phyloP scores from a whole-genome alignment of 2,113 vertebrate species.

The Otis tarda region DNA sequence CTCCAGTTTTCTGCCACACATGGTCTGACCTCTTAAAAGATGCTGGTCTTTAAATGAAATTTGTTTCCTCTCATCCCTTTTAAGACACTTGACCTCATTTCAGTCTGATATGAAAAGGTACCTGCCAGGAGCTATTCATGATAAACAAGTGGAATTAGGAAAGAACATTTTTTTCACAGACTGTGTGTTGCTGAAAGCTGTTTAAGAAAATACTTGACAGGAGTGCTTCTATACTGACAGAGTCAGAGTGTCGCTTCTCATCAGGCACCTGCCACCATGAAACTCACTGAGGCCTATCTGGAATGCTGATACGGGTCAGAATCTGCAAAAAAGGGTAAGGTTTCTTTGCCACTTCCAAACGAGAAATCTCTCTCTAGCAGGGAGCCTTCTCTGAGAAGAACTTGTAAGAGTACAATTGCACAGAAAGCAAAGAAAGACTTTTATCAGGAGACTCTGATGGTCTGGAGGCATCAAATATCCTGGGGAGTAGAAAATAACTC shows the following conservation, averaged over 20 bases:
- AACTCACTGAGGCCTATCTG: not conserved
- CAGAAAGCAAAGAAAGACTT: not conserved
- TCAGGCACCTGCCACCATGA: not conserved
- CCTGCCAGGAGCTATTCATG: not conserved
- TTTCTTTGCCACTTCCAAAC: not conserved
- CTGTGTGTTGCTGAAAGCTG: not conserved
- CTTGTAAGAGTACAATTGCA: not conserved
- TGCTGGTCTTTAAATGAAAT: not conserved
- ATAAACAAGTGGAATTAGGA: not conserved
- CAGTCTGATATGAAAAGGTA: not conserved
- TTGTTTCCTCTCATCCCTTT: not conserved
- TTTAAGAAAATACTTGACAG: not conserved
- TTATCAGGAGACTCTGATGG: not conserved
- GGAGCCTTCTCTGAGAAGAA: not conserved
- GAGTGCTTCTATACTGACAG: not conserved
- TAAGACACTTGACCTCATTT: not conserved
- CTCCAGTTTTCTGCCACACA: not conserved
- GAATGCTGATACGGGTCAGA: not conserved
- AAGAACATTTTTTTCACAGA: not conserved
- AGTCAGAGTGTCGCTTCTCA: not conserved
- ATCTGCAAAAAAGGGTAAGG: not conserved
- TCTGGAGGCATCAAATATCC: not conserved
- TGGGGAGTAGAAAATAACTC: not conserved
- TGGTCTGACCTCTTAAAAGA: not conserved
- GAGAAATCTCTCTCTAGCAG: not conserved